Evolutionary conservation across 2,113 vertebrate genomes (phyloP).

Genomic region (Trogon melanurus): DNA sequence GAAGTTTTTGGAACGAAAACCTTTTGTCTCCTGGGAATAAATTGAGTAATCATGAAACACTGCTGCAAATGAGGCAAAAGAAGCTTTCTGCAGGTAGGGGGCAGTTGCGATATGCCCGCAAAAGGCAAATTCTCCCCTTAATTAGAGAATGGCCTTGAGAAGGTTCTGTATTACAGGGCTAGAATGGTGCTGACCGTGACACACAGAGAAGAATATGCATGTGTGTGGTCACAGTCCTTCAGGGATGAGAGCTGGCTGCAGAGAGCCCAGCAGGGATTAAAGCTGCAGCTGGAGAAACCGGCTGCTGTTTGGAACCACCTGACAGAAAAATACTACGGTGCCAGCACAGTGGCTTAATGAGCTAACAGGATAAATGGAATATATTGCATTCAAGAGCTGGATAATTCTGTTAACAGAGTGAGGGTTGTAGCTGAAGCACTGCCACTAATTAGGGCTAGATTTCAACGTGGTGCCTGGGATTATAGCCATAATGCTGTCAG

Average conservation of each 20-base stretch:
- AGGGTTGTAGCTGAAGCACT: conserved; percentile 1
- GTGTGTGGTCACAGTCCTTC: background rate
- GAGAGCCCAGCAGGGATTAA: background rate
- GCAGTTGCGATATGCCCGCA: background rate
- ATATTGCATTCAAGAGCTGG: conserved; percentile 8
- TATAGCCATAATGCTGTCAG: background rate
- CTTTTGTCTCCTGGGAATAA: background rate
- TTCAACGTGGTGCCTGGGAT: conserved; percentile 20
- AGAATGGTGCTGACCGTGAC: fast-evolving
- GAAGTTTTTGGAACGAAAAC: background rate
- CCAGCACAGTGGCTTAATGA: conserved; percentile 7
- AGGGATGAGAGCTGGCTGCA: fast-evolving
- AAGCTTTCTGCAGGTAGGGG: background rate
- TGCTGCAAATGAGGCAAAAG: background rate
- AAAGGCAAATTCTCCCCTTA: background rate
- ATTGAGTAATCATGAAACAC: background rate
- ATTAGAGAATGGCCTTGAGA: background rate
- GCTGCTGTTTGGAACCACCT: background rate
- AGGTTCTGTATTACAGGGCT: background rate
- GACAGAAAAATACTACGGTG: background rate
- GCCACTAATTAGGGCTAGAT: conserved; percentile 22
- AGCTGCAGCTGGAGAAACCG: background rate
- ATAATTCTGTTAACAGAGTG: conserved; percentile 29
- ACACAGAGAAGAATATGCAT: background rate
- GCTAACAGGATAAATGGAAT: conserved; percentile 41